Percentiles rank a stretch among this genome's conserved stretches.
phyloP scores from a whole-genome alignment of 2,888 invertebrate genomes.

The Acanthosepion lycidas region DNA sequence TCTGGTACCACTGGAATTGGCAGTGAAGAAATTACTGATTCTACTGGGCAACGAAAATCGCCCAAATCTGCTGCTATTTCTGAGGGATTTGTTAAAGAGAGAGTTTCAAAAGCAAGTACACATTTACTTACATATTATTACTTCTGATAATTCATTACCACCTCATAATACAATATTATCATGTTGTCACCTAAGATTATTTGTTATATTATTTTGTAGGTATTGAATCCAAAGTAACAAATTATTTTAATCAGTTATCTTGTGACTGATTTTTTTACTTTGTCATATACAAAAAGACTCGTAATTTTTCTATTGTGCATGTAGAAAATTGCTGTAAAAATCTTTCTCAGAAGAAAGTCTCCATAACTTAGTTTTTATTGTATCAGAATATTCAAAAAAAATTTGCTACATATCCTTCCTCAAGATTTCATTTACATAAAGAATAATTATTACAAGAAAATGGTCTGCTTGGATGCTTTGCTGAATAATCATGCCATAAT shows the following conservation, averaged over 20 bases:
- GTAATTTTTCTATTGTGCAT: no score
- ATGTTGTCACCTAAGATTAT: neutral
- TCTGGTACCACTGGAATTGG: neutral
- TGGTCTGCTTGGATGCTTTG: no score
- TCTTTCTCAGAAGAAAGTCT: no score
- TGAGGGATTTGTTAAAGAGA: constrained; percentile 46
- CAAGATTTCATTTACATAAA: no score
- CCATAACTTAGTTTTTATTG: no score
- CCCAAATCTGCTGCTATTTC: neutral
- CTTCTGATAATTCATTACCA: neutral
- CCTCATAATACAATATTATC: neutral
- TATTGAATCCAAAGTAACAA: neutral
- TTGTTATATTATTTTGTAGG: neutral
- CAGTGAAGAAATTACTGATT: neutral
- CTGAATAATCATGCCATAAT: no score
- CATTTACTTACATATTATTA: neutral
- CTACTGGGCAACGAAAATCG: constrained; percentile 4
- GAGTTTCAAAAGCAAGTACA: constrained; percentile 46
- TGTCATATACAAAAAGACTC: no score
- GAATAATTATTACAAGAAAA: no score
- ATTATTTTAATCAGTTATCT: neutral
- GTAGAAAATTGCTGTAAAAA: no score
- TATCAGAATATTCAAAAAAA: no score
- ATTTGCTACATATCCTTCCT: no score
- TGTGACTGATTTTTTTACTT: no score